phyloP scores from a whole-genome alignment of 2,888 invertebrate species.

The Nasonovia ribisnigri region DNA sequence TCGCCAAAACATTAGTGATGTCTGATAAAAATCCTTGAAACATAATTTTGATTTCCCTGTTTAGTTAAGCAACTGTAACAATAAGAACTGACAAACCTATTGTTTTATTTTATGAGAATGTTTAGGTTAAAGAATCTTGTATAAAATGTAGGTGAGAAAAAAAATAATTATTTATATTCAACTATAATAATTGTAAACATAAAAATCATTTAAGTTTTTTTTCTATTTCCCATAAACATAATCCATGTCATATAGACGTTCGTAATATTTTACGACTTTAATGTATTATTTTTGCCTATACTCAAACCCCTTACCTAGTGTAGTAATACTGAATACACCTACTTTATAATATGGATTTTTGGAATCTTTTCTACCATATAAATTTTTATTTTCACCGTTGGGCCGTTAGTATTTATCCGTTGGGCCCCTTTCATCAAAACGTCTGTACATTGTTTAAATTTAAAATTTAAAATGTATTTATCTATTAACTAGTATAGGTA shows the following conservation, averaged over 20 bases:
- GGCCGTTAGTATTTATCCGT: background rate
- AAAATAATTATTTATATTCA: constrained; percentile 18
- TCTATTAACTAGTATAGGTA: background rate
- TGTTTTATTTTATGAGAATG: constrained; percentile 8
- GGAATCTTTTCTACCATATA: background rate
- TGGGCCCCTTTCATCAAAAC: background rate
- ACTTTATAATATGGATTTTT: background rate
- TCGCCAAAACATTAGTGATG: background rate
- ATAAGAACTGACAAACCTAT: background rate
- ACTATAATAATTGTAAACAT: constrained; percentile 27
- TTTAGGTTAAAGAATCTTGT: constrained; percentile 19
- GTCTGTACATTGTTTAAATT: background rate
- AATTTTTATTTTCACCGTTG: background rate
- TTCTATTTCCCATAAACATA: background rate
- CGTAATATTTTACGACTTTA: background rate
- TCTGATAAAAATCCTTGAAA: constrained; percentile 16
- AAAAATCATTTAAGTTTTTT: background rate
- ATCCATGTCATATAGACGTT: background rate
- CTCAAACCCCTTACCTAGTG: background rate
- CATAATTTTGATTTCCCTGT: constrained; percentile 36
- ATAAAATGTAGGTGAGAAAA: constrained; percentile 15
- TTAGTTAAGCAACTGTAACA: constrained; percentile 17
- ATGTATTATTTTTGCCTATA: constrained; percentile 46
- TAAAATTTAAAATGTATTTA: background rate
- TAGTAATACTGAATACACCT: background rate